Percentiles rank a stretch among this genome's conserved stretches.
These are phyloP conservation scores for Macrobrachium rosenbergii DNA, from an alignment of 1,140 invertebrate genomes.

Conservation along the genomic window DNA sequence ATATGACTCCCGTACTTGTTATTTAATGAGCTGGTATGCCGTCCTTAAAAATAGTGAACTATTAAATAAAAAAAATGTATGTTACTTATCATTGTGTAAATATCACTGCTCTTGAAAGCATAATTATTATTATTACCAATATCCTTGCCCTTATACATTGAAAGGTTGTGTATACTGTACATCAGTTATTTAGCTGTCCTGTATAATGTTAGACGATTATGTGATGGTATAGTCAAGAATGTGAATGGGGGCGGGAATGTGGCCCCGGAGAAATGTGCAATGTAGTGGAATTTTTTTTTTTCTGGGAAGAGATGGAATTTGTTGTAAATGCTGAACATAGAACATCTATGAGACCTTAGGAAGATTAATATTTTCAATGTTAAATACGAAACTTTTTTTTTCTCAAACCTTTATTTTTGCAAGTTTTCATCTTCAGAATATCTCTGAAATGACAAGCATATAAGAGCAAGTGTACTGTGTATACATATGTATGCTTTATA, in stretches of 20 bases:
- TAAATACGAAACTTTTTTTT: too few relatives aligned
- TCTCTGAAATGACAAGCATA: too few relatives aligned
- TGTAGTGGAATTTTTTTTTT: slow-evolving; percentile 38
- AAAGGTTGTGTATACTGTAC: slow-evolving; percentile 53
- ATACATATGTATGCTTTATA: too few relatives aligned
- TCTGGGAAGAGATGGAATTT: not conserved
- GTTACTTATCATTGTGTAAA: slow-evolving; percentile 58
- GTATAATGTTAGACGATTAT: slow-evolving; percentile 16
- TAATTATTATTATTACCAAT: slow-evolving; percentile 49
- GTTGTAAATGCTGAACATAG: too few relatives aligned
- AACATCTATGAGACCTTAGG: too few relatives aligned
- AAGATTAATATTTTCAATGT: too few relatives aligned
- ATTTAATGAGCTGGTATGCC: slow-evolving; percentile 65
- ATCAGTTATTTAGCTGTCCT: slow-evolving; percentile 25
- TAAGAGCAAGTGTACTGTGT: too few relatives aligned
- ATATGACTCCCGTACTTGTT: slow-evolving; percentile 61
- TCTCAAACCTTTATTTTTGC: too few relatives aligned
- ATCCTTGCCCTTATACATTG: slow-evolving; percentile 57
- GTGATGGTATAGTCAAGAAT: slow-evolving; percentile 35
- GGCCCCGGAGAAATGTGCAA: slow-evolving; percentile 55
- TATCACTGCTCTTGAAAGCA: slow-evolving; percentile 54
- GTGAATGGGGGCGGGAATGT: slow-evolving; percentile 36
- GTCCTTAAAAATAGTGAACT: slow-evolving; percentile 62
- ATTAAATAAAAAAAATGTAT: slow-evolving; percentile 52
- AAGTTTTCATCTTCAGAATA: too few relatives aligned